Conservation (phyloP, 2,797 vertebrate species). For the Trachops cirrhosus region DNA sequence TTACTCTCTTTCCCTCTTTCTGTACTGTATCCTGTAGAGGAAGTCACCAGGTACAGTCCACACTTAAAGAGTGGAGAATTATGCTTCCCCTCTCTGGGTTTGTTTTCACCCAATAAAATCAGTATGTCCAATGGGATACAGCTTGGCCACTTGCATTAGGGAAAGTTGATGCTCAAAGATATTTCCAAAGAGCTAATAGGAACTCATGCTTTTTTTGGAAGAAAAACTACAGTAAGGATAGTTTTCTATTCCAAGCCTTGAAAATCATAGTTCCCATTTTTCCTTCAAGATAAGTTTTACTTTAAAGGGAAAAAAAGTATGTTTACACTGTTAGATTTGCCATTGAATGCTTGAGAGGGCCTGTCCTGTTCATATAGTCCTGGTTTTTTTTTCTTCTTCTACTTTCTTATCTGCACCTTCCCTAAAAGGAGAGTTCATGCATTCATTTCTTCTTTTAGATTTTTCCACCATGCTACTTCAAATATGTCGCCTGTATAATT, state of each 20-base stretch:
- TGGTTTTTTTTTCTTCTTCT: neutral
- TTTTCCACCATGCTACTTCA: slow-evolving; percentile 46
- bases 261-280: slow-evolving; percentile 42
- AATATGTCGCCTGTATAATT: slow-evolving; percentile 67
- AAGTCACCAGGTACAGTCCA: neutral
- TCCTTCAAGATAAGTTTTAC: slow-evolving; percentile 49
- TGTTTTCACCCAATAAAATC: slow-evolving; percentile 13
- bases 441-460: slow-evolving; percentile 49
- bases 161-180: neutral
- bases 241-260: slow-evolving; percentile 31
- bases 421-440: slow-evolving; percentile 54
- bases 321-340: slow-evolving; percentile 2
- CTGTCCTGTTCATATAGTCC: neutral
- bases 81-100: neutral
- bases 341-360: neutral
- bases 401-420: slow-evolving; percentile 45
- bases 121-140: neutral
- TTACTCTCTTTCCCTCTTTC: neutral
- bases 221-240: slow-evolving; percentile 15
- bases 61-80: neutral
- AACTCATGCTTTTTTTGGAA: slow-evolving; percentile 24
- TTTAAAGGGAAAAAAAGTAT: neutral
- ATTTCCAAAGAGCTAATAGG: slow-evolving; percentile 34
- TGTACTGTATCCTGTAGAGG: neutral
- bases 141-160: neutral